Percentiles rank a stretch among this genome's conserved stretches.
phyloP scores from a whole-genome alignment of 2,888 invertebrate genomes.

The Ornithoptera alexandrae region DNA sequence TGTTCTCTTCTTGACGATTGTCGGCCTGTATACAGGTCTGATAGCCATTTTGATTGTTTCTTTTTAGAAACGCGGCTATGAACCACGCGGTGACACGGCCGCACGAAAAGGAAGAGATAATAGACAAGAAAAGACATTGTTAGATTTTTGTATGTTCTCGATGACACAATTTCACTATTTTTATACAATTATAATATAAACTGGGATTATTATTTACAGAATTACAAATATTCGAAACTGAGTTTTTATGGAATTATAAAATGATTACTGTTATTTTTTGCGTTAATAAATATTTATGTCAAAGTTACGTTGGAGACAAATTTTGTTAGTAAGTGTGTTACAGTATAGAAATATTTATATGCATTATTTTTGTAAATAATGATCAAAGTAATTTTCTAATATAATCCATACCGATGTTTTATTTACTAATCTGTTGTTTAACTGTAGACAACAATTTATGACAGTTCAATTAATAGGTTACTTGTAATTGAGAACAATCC shows the following conservation, averaged over 20 bases:
- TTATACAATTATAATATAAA: not conserved
- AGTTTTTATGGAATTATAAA: not conserved
- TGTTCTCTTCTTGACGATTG: slow-evolving; percentile 97
- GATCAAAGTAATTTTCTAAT: not conserved
- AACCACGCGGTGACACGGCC: slow-evolving; percentile 80
- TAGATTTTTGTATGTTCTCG: slow-evolving; percentile 60
- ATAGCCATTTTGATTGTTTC: slow-evolving; percentile 87
- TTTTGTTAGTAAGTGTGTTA: not conserved
- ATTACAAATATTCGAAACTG: not conserved
- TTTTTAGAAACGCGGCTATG: slow-evolving; percentile 63
- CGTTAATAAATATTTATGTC: too few relatives aligned
- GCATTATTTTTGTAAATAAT: not conserved
- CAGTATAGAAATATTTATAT: not conserved
- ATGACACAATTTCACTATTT: slow-evolving; percentile 31
- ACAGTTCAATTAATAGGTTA: slow-evolving; percentile 54
- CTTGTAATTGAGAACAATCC: slow-evolving; percentile 45
- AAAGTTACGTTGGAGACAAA: too few relatives aligned
- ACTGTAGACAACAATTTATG: slow-evolving; percentile 56
- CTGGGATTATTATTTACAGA: not conserved
- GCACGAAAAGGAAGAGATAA: slow-evolving; percentile 74
- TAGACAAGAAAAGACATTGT: slow-evolving; percentile 65
- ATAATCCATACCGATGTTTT: not conserved
- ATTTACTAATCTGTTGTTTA: slow-evolving; percentile 39
- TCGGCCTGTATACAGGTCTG: slow-evolving; percentile 92
- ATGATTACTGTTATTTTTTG: not conserved